Percentiles rank a stretch among this genome's conserved stretches.
Evolutionary conservation across 2,888 invertebrate genomes (phyloP).

Genomic region (Globia sparganii): DNA sequence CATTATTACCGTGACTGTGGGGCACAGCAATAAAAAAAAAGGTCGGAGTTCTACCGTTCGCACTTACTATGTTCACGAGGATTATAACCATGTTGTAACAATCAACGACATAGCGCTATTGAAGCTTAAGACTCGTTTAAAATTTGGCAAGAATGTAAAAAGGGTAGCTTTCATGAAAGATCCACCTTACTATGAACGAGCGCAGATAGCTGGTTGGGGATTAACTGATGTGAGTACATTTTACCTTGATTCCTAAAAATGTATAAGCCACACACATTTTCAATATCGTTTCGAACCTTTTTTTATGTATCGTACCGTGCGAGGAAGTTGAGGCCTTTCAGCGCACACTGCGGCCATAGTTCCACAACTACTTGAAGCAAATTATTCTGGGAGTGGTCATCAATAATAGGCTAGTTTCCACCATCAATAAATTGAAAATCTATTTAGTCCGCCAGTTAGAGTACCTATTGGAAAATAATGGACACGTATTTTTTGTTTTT

Average conservation of each 20-base stretch:
- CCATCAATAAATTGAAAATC: no score
- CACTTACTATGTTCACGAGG: constrained; percentile 43
- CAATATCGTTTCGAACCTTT: background rate
- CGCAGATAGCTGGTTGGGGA: constrained; percentile 67
- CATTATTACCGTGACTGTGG: constrained; percentile 39
- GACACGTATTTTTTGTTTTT: no score
- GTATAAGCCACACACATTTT: no score
- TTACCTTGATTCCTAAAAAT: background rate
- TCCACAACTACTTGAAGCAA: background rate
- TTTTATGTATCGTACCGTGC: background rate
- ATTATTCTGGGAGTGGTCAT: background rate
- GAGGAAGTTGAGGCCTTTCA: background rate
- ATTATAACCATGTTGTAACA: accelerated
- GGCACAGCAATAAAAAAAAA: constrained; percentile 25
- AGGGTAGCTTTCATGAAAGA: constrained; percentile 60
- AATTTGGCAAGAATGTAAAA: constrained; percentile 41
- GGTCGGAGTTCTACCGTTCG: constrained; percentile 19
- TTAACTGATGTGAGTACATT: constrained; percentile 24
- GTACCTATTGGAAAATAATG: no score
- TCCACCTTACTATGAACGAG: constrained; percentile 51
- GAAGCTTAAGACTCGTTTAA: constrained; percentile 26
- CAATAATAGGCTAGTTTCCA: no score
- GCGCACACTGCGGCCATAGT: background rate
- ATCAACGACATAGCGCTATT: constrained; percentile 64
- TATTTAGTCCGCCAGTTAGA: no score